A percentile compares a stretch with the other conserved stretches of the same genome.
phyloP scores from a whole-genome alignment of 1,140 invertebrate genomes.

The Penaeus vannamei region DNA sequence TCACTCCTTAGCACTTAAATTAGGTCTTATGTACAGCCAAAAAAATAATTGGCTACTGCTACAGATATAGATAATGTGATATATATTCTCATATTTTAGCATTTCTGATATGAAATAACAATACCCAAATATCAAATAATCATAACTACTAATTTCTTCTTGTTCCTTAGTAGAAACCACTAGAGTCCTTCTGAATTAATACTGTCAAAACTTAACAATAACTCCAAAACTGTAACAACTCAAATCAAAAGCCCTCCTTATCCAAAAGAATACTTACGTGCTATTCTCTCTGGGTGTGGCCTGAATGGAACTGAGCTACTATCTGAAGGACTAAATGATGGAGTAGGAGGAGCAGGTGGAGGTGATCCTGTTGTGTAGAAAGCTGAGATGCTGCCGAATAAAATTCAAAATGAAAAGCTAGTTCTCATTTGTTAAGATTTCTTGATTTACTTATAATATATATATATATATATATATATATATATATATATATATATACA shows the following conservation, averaged over 20 bases:
- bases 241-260: neutral
- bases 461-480: too few species aligned
- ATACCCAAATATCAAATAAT: neutral
- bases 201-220: too few species aligned
- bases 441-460: too few species aligned
- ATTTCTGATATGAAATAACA: too few species aligned
- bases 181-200: too few species aligned
- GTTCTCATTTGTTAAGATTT: too few species aligned
- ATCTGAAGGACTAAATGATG: conserved; percentile 55
- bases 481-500: too few species aligned
- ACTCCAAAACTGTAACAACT: neutral
- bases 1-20: too few species aligned
- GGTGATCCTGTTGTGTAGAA: conserved; percentile 94
- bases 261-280: conserved; percentile 76
- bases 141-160: neutral
- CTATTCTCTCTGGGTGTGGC: conserved; percentile 96
- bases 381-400: conserved; percentile 74
- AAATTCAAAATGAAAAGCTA: neutral
- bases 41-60: too few species aligned
- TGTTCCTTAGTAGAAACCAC: neutral
- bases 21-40: too few species aligned
- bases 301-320: conserved; percentile 69
- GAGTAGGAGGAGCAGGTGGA: conserved; percentile 76
- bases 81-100: too few species aligned
- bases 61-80: too few species aligned